phyloP scores from a whole-genome alignment of 2,888 invertebrate species.

The Oscheius sp. region DNA sequence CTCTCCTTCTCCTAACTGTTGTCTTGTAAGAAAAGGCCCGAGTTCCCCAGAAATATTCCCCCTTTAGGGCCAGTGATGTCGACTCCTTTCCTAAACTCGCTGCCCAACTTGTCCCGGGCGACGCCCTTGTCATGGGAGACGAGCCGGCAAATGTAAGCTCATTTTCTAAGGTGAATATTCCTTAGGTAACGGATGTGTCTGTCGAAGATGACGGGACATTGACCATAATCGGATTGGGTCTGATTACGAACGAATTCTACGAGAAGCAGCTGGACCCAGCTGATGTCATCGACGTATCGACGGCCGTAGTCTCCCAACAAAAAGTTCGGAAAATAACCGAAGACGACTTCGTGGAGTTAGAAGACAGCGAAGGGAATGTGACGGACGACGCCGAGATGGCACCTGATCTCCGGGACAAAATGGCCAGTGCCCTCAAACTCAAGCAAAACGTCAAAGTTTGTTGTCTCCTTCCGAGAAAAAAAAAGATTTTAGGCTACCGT shows the following conservation, averaged over 20 bases:
- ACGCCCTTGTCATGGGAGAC: background rate
- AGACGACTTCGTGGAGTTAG: slow-evolving; percentile 6
- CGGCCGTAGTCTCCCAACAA: background rate
- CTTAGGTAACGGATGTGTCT: slow-evolving; percentile 19
- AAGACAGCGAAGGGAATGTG: slow-evolving; percentile 17
- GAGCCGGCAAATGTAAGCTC: slow-evolving; percentile 17
- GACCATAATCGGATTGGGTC: slow-evolving; percentile 15
- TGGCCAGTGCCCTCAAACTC: slow-evolving; percentile 12
- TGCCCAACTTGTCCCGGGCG: slow-evolving; percentile 7
- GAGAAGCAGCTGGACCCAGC: slow-evolving; percentile 7
- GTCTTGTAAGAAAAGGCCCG: background rate
- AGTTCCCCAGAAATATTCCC: background rate
- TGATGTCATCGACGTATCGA: slow-evolving; percentile 21
- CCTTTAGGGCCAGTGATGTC: slow-evolving; percentile 6
- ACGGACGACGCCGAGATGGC: slow-evolving; percentile 18
- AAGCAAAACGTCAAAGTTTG: slow-evolving; percentile 12
- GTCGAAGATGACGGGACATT: slow-evolving; percentile 23
- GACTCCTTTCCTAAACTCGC: slow-evolving; percentile 19
- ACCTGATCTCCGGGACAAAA: slow-evolving; percentile 11
- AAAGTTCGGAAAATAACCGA: slow-evolving; percentile 8
- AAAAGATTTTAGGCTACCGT: slow-evolving; percentile 7
- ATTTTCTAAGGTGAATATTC: background rate
- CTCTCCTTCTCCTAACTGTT: background rate
- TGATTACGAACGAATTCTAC: slow-evolving; percentile 7
- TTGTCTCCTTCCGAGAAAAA: background rate